phyloP scores from a whole-genome alignment of 2,113 vertebrate species.

The Sterna hirundo region DNA sequence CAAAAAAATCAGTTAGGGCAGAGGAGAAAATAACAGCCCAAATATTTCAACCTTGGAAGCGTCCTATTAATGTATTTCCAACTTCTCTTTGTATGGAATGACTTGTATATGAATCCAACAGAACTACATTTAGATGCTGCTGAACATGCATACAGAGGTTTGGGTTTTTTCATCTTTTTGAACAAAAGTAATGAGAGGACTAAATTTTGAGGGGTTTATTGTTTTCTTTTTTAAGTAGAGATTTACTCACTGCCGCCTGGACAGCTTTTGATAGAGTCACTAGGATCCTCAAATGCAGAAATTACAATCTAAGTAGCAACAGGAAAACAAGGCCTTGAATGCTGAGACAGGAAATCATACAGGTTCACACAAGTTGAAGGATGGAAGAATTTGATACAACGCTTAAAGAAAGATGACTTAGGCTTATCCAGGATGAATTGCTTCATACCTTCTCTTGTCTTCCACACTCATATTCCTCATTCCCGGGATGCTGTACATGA shows the following conservation, averaged over 20 bases:
- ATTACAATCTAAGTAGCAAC: not conserved
- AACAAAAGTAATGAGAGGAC: not conserved
- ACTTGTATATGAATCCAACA: not conserved
- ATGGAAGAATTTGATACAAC: not conserved
- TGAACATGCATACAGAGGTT: not conserved
- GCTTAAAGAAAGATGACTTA: not conserved
- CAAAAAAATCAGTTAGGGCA: not conserved
- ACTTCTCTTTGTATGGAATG: slow-evolving; percentile 3
- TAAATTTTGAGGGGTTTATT: not conserved
- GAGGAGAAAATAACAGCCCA: not conserved
- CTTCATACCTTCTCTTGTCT: not conserved
- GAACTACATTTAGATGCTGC: not conserved
- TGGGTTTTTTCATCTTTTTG: not conserved
- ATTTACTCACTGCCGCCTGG: not conserved
- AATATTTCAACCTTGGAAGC: slow-evolving; percentile 30
- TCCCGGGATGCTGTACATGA: not conserved
- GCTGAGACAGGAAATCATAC: not conserved
- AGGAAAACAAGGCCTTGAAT: not conserved
- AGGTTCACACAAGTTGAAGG: not conserved
- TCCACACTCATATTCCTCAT: not conserved
- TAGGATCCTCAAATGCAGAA: not conserved
- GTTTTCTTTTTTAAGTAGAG: not conserved
- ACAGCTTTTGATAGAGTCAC: not conserved
- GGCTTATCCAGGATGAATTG: not conserved
- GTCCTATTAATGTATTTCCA: slow-evolving; percentile 14